These are phyloP conservation scores for Macrosteles quadrilineatus DNA, from an alignment of 1,140 invertebrate genomes.

Conservation along the genomic window DNA sequence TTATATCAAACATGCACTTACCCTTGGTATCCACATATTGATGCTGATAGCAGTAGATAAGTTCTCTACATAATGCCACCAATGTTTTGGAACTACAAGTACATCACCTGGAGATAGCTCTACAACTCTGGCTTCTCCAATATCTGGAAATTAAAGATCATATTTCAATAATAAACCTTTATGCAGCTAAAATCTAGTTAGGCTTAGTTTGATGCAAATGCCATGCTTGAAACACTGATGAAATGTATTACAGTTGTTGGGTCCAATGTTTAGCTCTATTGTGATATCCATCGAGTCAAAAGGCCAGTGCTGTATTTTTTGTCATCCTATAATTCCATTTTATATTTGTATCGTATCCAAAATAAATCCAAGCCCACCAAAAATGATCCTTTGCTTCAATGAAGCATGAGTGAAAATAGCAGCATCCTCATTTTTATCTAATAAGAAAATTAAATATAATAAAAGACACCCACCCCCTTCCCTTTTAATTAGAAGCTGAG, in stretches of 20 bases:
- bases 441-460: too few relatives aligned
- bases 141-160: constrained; percentile 28
- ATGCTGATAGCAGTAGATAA: constrained; percentile 73
- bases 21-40: constrained; percentile 85
- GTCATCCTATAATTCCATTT: too few relatives aligned
- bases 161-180: not conserved
- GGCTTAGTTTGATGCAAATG: not conserved
- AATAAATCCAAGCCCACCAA: too few relatives aligned
- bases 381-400: too few relatives aligned
- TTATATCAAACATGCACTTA: too few relatives aligned
- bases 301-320: too few relatives aligned
- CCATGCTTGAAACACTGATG: constrained; percentile 2
- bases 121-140: constrained; percentile 54
- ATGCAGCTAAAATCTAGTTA: not conserved
- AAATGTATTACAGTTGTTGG: not conserved
- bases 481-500: too few relatives aligned
- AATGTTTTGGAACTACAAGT: constrained; percentile 82
- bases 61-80: constrained; percentile 97
- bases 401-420: too few relatives aligned
- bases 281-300: too few relatives aligned
- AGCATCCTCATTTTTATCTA: too few relatives aligned
- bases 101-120: constrained; percentile 81
- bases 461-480: too few relatives aligned
- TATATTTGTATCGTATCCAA: too few relatives aligned
- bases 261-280: not conserved